Conservation (phyloP, 2,888 invertebrate species). For the Ganaspis brasiliensis region DNA sequence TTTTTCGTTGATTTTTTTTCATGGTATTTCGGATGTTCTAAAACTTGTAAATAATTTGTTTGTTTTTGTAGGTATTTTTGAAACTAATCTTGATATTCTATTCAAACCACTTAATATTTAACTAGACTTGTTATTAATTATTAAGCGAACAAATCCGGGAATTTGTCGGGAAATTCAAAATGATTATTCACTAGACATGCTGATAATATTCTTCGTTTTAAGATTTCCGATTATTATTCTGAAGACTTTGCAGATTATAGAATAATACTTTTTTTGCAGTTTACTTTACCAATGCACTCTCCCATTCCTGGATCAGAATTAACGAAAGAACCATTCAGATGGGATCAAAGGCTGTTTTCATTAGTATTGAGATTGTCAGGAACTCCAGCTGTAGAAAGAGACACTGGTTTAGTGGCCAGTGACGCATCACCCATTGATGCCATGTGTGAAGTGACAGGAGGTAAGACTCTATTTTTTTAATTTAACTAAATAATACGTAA, state of each 20-base stretch:
- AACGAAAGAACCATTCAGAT: constrained; percentile 99
- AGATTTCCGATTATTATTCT: neutral
- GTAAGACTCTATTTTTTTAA: constrained; percentile 78
- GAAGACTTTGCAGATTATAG: too few species aligned
- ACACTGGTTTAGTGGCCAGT: constrained; percentile 94
- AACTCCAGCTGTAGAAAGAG: constrained; percentile 92
- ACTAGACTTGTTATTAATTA: too few species aligned
- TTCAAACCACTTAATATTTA: too few species aligned
- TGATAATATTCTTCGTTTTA: too few species aligned
- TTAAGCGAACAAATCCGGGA: too few species aligned
- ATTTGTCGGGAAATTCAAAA: too few species aligned
- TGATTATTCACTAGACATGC: too few species aligned
- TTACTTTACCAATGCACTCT: constrained; percentile 95
- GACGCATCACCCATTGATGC: constrained; percentile 97
- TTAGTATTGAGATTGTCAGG: constrained; percentile 96
- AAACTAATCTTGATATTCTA: too few species aligned
- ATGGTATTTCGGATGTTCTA: too few species aligned
- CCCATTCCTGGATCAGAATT: constrained; percentile 98
- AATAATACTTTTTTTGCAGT: constrained; percentile 81
- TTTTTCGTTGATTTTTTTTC: too few species aligned
- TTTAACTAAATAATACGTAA: neutral
- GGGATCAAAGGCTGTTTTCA: constrained; percentile 99
- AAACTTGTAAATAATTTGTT: too few species aligned
- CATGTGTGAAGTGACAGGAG: constrained; percentile 99
- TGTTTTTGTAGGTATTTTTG: too few species aligned